Conservation (phyloP, 2,797 vertebrate species). For the Xenentodon cancila region DNA sequence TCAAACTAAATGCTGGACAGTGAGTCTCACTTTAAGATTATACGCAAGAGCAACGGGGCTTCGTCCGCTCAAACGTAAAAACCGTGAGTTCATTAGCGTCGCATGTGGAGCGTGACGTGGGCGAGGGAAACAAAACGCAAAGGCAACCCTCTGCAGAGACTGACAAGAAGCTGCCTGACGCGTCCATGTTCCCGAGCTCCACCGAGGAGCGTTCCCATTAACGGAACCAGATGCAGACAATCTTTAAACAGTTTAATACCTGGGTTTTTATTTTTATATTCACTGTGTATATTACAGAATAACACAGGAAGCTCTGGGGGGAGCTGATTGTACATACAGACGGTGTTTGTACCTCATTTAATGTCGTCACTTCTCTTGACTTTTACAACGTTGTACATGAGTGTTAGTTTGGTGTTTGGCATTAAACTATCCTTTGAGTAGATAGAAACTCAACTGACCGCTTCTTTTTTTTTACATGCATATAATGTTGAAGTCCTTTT, state of each 20-base stretch:
- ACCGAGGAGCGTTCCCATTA: conserved; percentile 56
- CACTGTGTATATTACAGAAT: conserved; percentile 66
- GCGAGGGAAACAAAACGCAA: background rate
- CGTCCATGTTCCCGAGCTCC: conserved; percentile 27
- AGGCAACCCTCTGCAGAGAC: background rate
- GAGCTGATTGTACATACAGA: conserved; percentile 78
- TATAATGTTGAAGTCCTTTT: too few species aligned
- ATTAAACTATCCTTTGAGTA: conserved; percentile 86
- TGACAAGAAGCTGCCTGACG: conserved; percentile 8
- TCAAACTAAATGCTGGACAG: conserved; percentile 26
- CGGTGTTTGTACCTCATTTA: conserved; percentile 78
- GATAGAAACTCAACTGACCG: conserved; percentile 28
- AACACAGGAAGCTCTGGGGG: conserved; percentile 40
- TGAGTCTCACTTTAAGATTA: conserved; percentile 6
- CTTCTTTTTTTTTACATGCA: conserved; percentile 7
- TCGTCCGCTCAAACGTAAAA: conserved; percentile 8
- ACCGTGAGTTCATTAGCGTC: conserved; percentile 9
- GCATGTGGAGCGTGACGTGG: conserved; percentile 4
- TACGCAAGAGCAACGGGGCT: background rate
- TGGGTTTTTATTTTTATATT: conserved; percentile 81
- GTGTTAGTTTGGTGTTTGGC: conserved; percentile 85
- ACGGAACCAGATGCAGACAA: conserved; percentile 76
- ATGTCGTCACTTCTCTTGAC: conserved; percentile 71
- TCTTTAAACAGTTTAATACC: conserved; percentile 72
- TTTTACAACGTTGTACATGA: conserved; percentile 84